Percentiles rank a stretch among this genome's conserved stretches.
These are phyloP conservation scores for Lophochroa leadbeateri DNA, from an alignment of 2,113 vertebrate genomes.

Conservation along the genomic window DNA sequence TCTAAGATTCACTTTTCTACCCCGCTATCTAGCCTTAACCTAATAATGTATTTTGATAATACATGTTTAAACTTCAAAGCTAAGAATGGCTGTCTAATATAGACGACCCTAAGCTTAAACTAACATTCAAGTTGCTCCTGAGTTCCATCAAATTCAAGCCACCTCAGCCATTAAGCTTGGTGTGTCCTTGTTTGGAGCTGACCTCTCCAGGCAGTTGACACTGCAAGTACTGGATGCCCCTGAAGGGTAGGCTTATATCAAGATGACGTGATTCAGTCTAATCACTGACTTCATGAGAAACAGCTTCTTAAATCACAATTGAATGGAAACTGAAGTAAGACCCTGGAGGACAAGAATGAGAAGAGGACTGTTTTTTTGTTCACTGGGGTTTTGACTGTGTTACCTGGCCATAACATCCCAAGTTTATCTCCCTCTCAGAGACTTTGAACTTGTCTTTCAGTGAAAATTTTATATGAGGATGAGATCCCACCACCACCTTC, in stretches of 20 bases:
- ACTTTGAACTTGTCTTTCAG: neutral
- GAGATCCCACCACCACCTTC: neutral
- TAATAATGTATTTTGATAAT: neutral
- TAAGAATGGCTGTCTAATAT: neutral
- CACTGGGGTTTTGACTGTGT: neutral
- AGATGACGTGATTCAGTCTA: neutral
- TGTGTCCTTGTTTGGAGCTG: neutral
- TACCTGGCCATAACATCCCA: neutral
- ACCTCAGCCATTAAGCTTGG: neutral
- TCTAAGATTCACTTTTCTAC: neutral
- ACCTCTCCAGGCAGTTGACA: neutral
- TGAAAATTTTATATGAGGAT: neutral
- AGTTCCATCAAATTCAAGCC: neutral
- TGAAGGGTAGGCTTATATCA: neutral
- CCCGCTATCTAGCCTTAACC: neutral
- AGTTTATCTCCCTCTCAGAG: neutral
- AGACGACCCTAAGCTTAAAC: neutral
- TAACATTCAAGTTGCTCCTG: neutral
- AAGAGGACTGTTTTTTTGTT: neutral
- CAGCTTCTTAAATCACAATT: neutral
- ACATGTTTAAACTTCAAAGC: neutral
- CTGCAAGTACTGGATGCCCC: neutral
- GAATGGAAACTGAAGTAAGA: neutral
- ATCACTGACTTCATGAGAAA: neutral
- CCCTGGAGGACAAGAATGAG: neutral